These are phyloP conservation scores for Pangasius krempfi DNA, from an alignment of 2,797 vertebrate species.

Conservation along the genomic window DNA sequence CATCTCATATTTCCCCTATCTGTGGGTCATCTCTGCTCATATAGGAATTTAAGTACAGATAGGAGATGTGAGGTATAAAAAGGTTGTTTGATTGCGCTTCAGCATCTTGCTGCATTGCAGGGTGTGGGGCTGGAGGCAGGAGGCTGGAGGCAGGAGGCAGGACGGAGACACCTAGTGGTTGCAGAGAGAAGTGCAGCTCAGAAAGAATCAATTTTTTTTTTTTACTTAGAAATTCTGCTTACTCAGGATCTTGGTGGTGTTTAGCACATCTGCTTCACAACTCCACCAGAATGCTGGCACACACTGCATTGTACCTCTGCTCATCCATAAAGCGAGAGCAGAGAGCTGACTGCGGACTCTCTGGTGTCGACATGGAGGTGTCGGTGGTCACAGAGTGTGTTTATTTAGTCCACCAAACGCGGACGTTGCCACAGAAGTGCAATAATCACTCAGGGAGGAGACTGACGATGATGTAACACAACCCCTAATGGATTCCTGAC, in stretches of 20 bases:
- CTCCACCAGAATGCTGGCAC: background rate
- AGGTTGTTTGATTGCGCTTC: background rate
- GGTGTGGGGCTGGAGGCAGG: conserved; percentile 58
- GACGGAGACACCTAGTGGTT: conserved; percentile 42
- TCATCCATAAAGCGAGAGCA: background rate
- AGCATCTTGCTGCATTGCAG: conserved; percentile 78
- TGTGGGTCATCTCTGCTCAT: background rate
- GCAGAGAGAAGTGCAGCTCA: conserved; percentile 48
- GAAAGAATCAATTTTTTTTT: background rate
- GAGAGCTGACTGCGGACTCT: background rate
- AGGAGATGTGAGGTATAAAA: background rate
- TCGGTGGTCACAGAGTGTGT: background rate
- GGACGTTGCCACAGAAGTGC: conserved; percentile 10
- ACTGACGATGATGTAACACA: conserved; percentile 16
- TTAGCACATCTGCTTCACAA: background rate
- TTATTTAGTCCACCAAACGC: background rate
- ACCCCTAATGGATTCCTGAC: conserved; percentile 11
- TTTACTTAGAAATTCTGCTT: background rate
- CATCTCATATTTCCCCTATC: background rate
- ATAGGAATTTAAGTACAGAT: background rate
- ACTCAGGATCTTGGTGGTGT: background rate
- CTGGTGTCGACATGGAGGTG: background rate
- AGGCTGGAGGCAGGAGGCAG: conserved; percentile 30
- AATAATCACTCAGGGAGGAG: background rate
- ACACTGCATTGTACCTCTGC: background rate